These are phyloP conservation scores for Crotalus tigris DNA, from an alignment of 2,113 vertebrate species.

Conservation along the genomic window DNA sequence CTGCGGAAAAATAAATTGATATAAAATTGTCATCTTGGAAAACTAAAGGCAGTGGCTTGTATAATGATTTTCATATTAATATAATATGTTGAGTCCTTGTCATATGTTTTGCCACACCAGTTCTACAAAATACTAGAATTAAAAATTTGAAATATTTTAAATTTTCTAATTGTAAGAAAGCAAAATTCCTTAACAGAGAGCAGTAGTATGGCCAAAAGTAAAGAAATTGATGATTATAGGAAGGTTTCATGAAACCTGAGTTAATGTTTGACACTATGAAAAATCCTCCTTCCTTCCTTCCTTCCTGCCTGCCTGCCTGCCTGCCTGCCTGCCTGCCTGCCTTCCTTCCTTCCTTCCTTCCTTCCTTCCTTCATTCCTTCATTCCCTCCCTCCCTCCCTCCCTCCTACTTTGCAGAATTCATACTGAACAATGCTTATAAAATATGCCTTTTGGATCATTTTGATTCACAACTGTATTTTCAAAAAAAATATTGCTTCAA, in stretches of 20 bases:
- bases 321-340: too few species aligned
- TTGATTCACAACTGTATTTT: not conserved
- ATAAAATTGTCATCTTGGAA: not conserved
- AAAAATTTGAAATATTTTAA: not conserved
- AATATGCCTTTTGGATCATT: not conserved
- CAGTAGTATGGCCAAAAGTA: not conserved
- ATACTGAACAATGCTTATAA: not conserved
- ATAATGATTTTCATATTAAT: not conserved
- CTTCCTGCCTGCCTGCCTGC: too few species aligned
- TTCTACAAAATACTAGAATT: not conserved
- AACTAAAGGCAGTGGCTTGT: not conserved
- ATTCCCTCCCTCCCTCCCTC: too few species aligned
- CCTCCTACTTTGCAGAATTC: not conserved
- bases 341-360: not conserved
- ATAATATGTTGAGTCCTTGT: not conserved
- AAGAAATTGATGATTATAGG: not conserved
- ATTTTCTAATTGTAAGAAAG: not conserved
- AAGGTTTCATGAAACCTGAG: not conserved
- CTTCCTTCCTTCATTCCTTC: too few species aligned
- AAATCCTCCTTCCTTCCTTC: not conserved
- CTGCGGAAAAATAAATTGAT: not conserved
- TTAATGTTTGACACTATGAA: not conserved
- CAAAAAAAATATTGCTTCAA: not conserved
- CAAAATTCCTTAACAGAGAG: not conserved
- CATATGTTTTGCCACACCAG: not conserved